Evolutionary conservation across 2,113 vertebrate species (phyloP).

Genomic region (Glaucidium brasilianum): DNA sequence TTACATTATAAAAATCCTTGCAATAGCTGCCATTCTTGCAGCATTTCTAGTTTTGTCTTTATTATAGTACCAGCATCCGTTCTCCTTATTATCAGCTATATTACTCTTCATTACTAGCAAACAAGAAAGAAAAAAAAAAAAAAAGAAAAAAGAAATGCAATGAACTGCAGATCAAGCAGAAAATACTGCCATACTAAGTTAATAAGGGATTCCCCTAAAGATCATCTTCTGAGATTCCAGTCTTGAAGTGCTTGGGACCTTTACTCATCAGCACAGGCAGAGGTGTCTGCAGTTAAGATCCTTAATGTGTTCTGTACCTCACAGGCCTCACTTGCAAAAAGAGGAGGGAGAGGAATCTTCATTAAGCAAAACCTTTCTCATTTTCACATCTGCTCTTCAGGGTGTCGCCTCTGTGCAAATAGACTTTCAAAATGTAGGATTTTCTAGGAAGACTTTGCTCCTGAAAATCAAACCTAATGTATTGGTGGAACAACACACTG

Average conservation of each 20-base stretch:
- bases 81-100: background rate
- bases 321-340: background rate
- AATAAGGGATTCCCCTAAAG: background rate
- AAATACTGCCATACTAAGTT: background rate
- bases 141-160: background rate
- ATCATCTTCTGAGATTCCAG: background rate
- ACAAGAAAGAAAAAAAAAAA: background rate
- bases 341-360: background rate
- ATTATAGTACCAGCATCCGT: background rate
- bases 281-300: background rate
- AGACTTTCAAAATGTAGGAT: background rate
- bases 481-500: background rate
- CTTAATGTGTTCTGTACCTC: background rate
- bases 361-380: background rate
- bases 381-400: background rate
- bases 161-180: background rate
- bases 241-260: background rate
- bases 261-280: background rate
- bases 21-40: background rate
- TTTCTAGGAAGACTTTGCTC: background rate
- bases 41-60: slow-evolving; percentile 43
- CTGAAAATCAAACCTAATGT: background rate
- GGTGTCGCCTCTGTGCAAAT: background rate
- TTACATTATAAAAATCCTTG: background rate
- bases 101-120: slow-evolving; percentile 17